Evolutionary conservation across 2,797 vertebrate genomes (phyloP).

Genomic region (Ptychobarbus kaznakovi): DNA sequence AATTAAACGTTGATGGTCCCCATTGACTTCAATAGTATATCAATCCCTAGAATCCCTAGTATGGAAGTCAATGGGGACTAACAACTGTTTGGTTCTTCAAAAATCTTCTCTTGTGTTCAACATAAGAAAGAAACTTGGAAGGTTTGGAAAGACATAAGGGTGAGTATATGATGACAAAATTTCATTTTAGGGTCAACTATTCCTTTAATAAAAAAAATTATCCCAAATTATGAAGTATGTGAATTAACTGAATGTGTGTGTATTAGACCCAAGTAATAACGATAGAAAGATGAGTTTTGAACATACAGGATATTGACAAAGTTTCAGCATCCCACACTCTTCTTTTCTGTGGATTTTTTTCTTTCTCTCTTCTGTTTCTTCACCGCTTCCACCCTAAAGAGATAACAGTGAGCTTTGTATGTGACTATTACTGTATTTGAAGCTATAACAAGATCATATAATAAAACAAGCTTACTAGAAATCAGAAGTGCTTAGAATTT

Average conservation of each 20-base stretch:
- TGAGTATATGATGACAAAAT: not conserved
- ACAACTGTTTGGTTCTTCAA: not conserved
- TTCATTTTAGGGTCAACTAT: no score
- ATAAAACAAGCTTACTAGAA: not conserved
- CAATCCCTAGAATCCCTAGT: no score
- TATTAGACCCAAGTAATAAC: not conserved
- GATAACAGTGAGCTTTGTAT: not conserved
- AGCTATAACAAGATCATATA: not conserved
- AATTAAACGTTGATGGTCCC: not conserved
- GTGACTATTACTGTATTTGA: not conserved
- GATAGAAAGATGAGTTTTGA: not conserved
- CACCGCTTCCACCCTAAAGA: constrained; percentile 61
- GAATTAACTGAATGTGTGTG: not conserved
- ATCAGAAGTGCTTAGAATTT: not conserved
- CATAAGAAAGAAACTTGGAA: not conserved
- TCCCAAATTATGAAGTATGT: not conserved
- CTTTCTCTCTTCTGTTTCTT: constrained; percentile 70
- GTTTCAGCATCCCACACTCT: constrained; percentile 58
- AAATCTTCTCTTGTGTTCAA: not conserved
- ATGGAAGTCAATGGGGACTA: no score
- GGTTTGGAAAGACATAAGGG: not conserved
- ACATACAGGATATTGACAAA: constrained; percentile 66
- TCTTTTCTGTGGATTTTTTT: constrained; percentile 68
- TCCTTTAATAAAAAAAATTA: not conserved
- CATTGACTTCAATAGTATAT: not conserved